Percentiles rank a stretch among this genome's conserved stretches.
Conservation (phyloP, 2,797 vertebrate genomes). For the Nannoperca obscura region DNA sequence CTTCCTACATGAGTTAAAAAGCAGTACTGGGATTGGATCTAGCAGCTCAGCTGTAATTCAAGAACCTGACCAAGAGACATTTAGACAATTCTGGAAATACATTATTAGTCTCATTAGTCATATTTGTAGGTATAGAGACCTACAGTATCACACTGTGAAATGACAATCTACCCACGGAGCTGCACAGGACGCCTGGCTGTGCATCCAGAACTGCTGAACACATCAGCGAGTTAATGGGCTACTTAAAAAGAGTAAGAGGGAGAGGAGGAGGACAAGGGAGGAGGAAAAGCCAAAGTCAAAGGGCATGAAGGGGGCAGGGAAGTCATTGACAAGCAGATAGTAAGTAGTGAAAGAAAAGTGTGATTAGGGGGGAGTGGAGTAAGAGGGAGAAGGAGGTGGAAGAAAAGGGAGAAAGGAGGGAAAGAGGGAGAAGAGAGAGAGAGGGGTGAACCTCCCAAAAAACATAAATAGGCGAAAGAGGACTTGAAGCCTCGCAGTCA, state of each 20-base stretch:
- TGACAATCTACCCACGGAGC: constrained; percentile 48
- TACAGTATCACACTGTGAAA: constrained; percentile 51
- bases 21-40: constrained; percentile 34
- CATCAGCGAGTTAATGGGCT: constrained; percentile 70
- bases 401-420: constrained; percentile 14
- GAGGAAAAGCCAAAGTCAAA: constrained; percentile 67
- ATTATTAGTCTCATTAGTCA: constrained; percentile 51
- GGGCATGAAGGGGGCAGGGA: constrained; percentile 67
- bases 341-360: constrained; percentile 48
- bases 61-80: constrained; percentile 34
- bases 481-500: constrained; percentile 86
- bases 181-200: constrained; percentile 57
- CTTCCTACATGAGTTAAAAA: constrained; percentile 42
- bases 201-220: constrained; percentile 65
- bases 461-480: constrained; percentile 91
- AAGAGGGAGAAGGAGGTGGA: constrained; percentile 50
- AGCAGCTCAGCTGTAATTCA: constrained; percentile 24
- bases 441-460: constrained; percentile 82
- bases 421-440: constrained; percentile 61
- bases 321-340: constrained; percentile 53
- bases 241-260: constrained; percentile 48
- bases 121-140: constrained; percentile 36
- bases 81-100: constrained; percentile 39
- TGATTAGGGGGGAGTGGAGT: constrained; percentile 47
- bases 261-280: constrained; percentile 28